phyloP scores from a whole-genome alignment of 2,797 vertebrate species.

The Tapera naevia region DNA sequence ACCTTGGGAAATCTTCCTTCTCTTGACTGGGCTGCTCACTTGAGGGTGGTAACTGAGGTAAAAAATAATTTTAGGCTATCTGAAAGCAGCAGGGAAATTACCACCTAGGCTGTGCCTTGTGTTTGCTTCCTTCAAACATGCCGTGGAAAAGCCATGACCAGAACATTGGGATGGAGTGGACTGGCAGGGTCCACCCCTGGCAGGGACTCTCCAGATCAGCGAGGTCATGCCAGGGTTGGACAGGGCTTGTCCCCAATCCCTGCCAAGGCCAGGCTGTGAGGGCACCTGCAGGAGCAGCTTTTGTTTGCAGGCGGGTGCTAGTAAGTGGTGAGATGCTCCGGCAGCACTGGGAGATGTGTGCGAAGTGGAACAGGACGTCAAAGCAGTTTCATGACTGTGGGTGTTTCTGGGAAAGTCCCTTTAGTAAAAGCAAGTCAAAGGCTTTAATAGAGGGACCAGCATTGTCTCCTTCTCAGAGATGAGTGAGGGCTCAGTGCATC shows the following conservation, averaged over 20 bases:
- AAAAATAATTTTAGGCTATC: neutral
- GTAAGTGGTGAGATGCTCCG: neutral
- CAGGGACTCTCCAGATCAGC: neutral
- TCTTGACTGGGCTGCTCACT: accelerated
- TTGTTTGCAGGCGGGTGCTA: neutral
- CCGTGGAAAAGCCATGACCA: neutral
- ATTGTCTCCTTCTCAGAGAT: neutral
- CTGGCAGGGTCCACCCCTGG: neutral
- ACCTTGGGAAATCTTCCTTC: neutral
- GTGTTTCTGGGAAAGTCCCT: constrained; percentile 62
- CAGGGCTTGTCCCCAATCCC: accelerated
- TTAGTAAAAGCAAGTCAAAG: constrained; percentile 13
- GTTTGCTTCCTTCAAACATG: neutral
- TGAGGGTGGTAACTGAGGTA: neutral
- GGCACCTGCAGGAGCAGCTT: neutral
- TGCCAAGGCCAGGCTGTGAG: neutral
- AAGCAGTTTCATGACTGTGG: neutral
- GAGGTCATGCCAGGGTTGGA: neutral
- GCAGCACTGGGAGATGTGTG: neutral
- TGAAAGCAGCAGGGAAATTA: constrained; percentile 2
- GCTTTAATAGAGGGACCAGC: constrained; percentile 12
- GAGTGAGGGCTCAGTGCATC: neutral
- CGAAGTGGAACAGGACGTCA: constrained; percentile 34
- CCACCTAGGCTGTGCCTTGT: neutral
- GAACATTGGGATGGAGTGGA: neutral